Evolutionary conservation across 2,797 vertebrate genomes (phyloP), one percentile per base, ranked within the genome.

Genomic region (Eulemur coronatus): DNA sequence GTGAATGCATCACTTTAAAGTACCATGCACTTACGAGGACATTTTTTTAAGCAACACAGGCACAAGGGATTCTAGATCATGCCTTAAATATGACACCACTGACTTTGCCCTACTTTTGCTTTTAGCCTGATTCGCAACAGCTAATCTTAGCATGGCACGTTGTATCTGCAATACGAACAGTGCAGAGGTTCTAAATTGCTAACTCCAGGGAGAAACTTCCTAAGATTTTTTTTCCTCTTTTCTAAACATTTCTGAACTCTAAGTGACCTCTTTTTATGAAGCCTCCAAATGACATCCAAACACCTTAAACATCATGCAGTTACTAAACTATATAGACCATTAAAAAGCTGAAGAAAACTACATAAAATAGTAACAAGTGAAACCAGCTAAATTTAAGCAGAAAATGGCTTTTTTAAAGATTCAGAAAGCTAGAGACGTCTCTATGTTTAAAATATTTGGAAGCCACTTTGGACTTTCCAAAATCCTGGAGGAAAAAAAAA

Each of bases 181-280:
- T 41, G 55, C 80, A 91, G 91, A 97, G 75, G 95, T 93, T 97
- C 94, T 96, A 95, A 97, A 75, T 48, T 96, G 84, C 94, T 92
- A 96, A 97, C 86, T 61, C 69, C 93, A 89, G 97, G 79, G 92
- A 73, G 28, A 78, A 96, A 86, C 97, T 97, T 98, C 92, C 97
- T 89, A 92, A 97, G 95, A 79, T 14, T 84, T 93, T 95, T 97
- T 97, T 89, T 88, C 63, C 81, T 94, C 81, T 95, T 98, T 98
- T 98, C 97, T 96, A 99, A 99, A 98, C 98, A 98, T 97, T 98
- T 98, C 96, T 99, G 98, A 99, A 99, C 99, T 99, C 97, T 98
- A 50, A 46, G 41, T 98, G 98, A 99, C 98, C 99, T 98, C 94
- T 87, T 97, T 98, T 98, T 97, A 98, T 12, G 0, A 97, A 96